Conservation (phyloP, 2,888 invertebrate species). For the Eupithecia subumbrata region DNA sequence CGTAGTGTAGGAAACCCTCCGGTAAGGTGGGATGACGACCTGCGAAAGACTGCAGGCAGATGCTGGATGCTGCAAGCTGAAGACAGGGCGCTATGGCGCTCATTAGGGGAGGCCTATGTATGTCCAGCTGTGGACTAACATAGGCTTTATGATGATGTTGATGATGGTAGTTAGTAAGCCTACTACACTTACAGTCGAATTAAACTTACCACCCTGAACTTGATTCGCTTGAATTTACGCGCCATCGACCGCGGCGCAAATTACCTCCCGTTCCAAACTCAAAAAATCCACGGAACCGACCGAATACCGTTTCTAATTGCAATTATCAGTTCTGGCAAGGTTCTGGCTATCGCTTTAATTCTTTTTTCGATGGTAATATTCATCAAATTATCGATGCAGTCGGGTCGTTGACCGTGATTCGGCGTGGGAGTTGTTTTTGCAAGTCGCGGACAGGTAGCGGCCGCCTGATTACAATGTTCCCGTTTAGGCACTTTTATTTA, state of each 20-base stretch:
- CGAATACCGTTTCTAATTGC: slow-evolving; percentile 34
- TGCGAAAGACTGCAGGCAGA: too few species aligned
- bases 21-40: too few species aligned
- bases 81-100: too few species aligned
- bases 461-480: slow-evolving; percentile 50
- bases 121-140: too few species aligned
- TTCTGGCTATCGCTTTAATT: slow-evolving; percentile 32
- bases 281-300: slow-evolving; percentile 4
- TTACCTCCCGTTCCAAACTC: slow-evolving; percentile 6
- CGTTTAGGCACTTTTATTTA: slow-evolving; percentile 23
- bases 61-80: too few species aligned
- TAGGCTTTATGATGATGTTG: too few species aligned
- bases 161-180: too few species aligned
- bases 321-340: slow-evolving; percentile 30
- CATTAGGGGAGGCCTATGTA: too few species aligned
- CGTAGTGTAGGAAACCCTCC: too few species aligned
- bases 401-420: slow-evolving; percentile 63
- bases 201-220: background rate
- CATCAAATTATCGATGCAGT: slow-evolving; percentile 78
- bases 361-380: slow-evolving; percentile 54
- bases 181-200: too few species aligned
- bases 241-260: background rate
- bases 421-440: slow-evolving; percentile 78
- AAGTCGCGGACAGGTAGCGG: slow-evolving; percentile 58
- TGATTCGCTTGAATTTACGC: background rate